phyloP scores from a whole-genome alignment of 2,113 vertebrate species.

The Ochotona curzoniae region DNA sequence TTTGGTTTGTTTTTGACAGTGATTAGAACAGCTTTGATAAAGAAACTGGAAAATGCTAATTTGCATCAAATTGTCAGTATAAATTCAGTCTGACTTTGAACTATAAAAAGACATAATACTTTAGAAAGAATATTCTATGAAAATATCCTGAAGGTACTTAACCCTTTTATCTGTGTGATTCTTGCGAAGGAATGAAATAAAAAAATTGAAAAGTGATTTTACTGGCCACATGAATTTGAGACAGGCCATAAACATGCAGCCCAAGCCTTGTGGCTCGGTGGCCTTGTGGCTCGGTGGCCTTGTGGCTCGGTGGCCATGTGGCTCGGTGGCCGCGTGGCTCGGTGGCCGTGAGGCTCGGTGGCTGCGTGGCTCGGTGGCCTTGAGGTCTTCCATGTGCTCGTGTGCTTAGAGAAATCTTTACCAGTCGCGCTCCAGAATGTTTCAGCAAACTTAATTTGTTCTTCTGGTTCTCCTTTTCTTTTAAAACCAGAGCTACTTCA shows the following conservation, averaged over 20 bases:
- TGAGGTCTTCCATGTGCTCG: not conserved
- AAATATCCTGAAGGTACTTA: not conserved
- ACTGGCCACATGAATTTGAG: not conserved
- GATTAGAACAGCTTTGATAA: not conserved
- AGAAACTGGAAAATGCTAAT: not conserved
- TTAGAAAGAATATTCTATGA: conserved; percentile 18
- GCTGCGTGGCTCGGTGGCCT: too few species aligned
- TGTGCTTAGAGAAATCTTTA: not conserved
- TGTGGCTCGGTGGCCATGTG: too few species aligned
- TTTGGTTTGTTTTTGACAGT: not conserved
- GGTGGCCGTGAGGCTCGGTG: too few species aligned
- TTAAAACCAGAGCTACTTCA: not conserved
- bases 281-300: too few species aligned
- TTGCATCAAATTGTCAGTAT: not conserved
- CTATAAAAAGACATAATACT: not conserved
- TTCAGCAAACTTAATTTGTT: not conserved
- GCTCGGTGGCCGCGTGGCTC: too few species aligned
- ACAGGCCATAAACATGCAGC: not conserved
- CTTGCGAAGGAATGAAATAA: not conserved
- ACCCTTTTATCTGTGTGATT: not conserved
- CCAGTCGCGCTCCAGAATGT: not conserved
- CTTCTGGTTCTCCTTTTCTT: not conserved
- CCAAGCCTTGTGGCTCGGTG: not conserved
- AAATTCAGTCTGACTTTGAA: not conserved
- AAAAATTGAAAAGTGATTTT: not conserved